These are phyloP conservation scores for Hyphantria cunea DNA, from an alignment of 1,140 invertebrate genomes.

Conservation along the genomic window DNA sequence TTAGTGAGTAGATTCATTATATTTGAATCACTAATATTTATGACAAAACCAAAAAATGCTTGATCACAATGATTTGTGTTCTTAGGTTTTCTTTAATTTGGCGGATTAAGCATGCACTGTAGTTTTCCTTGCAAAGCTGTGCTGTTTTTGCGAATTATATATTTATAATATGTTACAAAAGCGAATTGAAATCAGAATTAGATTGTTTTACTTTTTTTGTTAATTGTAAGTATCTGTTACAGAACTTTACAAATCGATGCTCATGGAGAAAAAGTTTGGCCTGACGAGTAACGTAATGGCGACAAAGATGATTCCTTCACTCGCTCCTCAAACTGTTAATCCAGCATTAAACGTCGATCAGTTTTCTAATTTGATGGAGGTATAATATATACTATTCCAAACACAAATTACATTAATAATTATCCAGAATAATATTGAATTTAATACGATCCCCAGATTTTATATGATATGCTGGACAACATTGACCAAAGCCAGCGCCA, in stretches of 20 bases:
- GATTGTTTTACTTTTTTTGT: too few species aligned
- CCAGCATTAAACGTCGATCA: slow-evolving; percentile 94
- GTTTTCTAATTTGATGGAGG: slow-evolving; percentile 92
- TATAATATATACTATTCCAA: slow-evolving; percentile 37
- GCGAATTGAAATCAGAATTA: slow-evolving; percentile 13
- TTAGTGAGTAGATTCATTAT: slow-evolving; percentile 87
- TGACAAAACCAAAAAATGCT: background rate
- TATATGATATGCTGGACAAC: slow-evolving; percentile 96
- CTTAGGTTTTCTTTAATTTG: too few species aligned
- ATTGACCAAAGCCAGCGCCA: slow-evolving; percentile 94
- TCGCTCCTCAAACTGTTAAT: slow-evolving; percentile 96
- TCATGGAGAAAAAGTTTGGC: slow-evolving; percentile 95
- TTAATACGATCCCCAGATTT: slow-evolving; percentile 76
- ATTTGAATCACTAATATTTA: background rate
- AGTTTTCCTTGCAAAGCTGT: slow-evolving; percentile 1
- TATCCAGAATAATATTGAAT: background rate
- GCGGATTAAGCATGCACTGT: background rate
- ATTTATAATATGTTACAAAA: background rate
- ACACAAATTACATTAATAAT: too few species aligned
- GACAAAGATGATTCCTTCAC: slow-evolving; percentile 94
- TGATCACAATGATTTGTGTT: too few species aligned
- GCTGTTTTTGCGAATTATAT: slow-evolving; percentile 6
- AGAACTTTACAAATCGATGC: slow-evolving; percentile 97
- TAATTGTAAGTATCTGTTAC: slow-evolving; percentile 47
- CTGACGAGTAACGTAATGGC: slow-evolving; percentile 96